Base-by-base conservation (phyloP, 2,888 invertebrate genomes). In the Fissipunctia ypsillon region DNA sequence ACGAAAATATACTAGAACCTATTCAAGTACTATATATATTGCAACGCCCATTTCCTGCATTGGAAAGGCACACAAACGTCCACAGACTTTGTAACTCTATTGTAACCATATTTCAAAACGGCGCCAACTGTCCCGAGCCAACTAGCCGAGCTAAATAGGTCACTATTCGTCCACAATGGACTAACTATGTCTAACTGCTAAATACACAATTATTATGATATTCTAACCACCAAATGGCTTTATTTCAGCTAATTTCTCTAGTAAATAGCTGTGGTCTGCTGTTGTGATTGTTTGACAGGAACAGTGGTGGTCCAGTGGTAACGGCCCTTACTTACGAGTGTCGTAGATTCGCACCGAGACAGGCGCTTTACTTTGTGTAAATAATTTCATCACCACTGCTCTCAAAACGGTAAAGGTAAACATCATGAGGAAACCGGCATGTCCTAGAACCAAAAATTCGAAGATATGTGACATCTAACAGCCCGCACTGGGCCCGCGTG, bases 71-170 rank as follows among this genome's bases (percentile, higher is more conserved):
- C 38, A 54, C 6, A 60, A 52, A 70, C 14, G 1, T n/a, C 5
- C 22, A 22, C 28, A 25, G 19, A 38, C n/a, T 61, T 50, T 56
- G 35, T 54, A 45, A 38, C 43, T 74, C 22, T n/a, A 81, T 75
- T 75, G 35, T 43, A 78, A 75, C 61, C 65, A 61, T 66, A 81
- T 61, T 76, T 56, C 38, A 66, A 28, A 61, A 66, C 22, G 48
- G 35, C 19, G 22, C 35, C 43, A 43, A 66, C 48, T 76, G 54
- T 81, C 43, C 65, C 19, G 41, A 16, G 16, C 43, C 25, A 60
- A 50, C 59, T 80, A 52, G 25, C 81, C 19, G 14, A 52, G 31
- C 14, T 76, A 81, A 81, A 81, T 78, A 48, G 66, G 61, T 81
- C 81, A 75, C 16, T 28, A 45, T 76, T 28, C 43, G 7, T 28